Evolutionary conservation across 2,888 invertebrate genomes (phyloP).

Genomic region (Hyppa rectilinea): DNA sequence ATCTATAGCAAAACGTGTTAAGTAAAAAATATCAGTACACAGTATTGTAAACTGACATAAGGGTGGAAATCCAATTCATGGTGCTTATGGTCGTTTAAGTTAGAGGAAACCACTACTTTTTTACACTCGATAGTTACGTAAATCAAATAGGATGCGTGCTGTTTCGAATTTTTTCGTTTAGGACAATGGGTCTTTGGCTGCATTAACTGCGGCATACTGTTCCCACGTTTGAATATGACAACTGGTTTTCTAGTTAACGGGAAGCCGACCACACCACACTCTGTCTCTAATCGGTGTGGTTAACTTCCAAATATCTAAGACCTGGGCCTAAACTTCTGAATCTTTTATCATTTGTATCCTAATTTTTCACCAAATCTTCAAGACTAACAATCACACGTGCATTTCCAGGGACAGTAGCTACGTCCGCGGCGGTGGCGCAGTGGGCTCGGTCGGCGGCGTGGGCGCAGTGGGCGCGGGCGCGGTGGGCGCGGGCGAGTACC

Average conservation of each 20-base stretch:
- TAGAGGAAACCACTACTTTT: no score
- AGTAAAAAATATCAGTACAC: background rate
- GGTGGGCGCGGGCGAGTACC: slow-evolving; percentile 88
- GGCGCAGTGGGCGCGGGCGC: slow-evolving; percentile 88
- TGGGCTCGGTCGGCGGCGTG: slow-evolving; percentile 83
- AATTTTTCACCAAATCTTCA: background rate
- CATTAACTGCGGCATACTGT: background rate
- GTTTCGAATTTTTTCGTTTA: no score
- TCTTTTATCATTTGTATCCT: no score
- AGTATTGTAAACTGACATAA: no score
- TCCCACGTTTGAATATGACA: background rate
- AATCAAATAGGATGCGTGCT: no score
- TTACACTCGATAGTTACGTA: no score
- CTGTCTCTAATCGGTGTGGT: background rate
- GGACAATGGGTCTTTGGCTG: background rate
- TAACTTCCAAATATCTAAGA: background rate
- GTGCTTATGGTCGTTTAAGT: no score
- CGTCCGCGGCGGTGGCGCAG: slow-evolving; percentile 84
- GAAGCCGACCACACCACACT: background rate
- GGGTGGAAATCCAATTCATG: no score
- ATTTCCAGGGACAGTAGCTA: slow-evolving; percentile 85
- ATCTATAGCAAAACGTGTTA: background rate
- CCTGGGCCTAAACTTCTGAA: background rate
- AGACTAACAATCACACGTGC: slow-evolving; percentile 26
- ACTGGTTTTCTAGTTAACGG: background rate